Evolutionary conservation across 2,888 invertebrate species (phyloP), one percentile per base, ranked within the genome.

Genomic region (Leptinotarsa rubiginosa): DNA sequence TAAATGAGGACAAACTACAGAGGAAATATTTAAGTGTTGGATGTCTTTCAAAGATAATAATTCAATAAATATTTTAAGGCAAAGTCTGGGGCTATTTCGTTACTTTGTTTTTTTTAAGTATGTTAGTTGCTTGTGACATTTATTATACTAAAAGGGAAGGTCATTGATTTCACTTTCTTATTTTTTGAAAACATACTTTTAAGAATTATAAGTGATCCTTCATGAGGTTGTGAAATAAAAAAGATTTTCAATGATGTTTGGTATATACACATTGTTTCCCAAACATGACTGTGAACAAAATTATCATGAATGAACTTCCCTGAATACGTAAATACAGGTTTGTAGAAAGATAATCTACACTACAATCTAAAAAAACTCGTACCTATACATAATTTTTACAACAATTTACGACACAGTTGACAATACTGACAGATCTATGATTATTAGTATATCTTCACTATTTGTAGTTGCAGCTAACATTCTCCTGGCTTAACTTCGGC

Each of bases 401-500:
- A 69, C 25, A 68, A 69, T 69, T 69, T 69, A 47, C 47, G 69
- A 56, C 69, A 68, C 20, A 41, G 31, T 59, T 56, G 56, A 47
- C 56, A 69, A 69, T 69, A 69, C 69, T 69, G 69, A 69, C 16
- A 56, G 41, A 56, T 25, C 56, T 56, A 62, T n/a, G 31, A 25
- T 31, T 16, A 56, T 69, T 69, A 56, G 56, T 59, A 59, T 69
- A 20, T 13, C 15, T 18, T 56, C 41, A 62, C n/a, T 62, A 16
- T 16, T 15, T n/a, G 62, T 7, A 41, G 62, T 12, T n/a, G 41
- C n/a, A n/a, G 71, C 56, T 18, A 91, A 86, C 91, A 91, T 84
- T 90, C 91, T 41, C 91, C 91, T 70, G 89, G 85, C 82, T 90
- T 90, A 18, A 91, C 90, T 79, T 90, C 90, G 70, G 90, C 91